Conservation (phyloP, 1,140 invertebrate species). For the Phymorhynchus buccinoides region DNA sequence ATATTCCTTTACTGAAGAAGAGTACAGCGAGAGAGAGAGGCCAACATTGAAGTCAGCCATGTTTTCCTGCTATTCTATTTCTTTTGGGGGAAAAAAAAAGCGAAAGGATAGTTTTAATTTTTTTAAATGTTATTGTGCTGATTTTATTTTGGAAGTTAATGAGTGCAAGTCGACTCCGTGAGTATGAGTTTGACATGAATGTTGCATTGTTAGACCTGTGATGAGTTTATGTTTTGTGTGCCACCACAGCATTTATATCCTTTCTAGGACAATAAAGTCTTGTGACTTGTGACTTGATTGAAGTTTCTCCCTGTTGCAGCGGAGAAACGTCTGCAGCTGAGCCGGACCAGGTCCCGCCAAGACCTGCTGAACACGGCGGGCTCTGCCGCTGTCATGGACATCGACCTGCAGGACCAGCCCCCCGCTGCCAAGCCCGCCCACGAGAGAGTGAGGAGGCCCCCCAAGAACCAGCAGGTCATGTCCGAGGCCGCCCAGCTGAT, state of each 20-base stretch:
- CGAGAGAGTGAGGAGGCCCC: conserved; percentile 7
- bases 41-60: too few relatives aligned
- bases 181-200: neutral
- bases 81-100: too few relatives aligned
- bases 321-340: conserved; percentile 68
- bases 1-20: too few relatives aligned
- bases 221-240: neutral
- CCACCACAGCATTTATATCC: too few relatives aligned
- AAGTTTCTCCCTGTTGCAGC: conserved; percentile 57
- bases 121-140: too few relatives aligned
- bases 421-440: conserved; percentile 13
- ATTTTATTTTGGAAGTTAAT: too few relatives aligned
- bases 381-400: conserved; percentile 54
- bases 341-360: conserved; percentile 65
- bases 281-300: neutral
- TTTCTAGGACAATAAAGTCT: neutral
- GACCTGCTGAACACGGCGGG: conserved; percentile 54
- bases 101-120: too few relatives aligned
- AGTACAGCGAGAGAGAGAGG: too few relatives aligned
- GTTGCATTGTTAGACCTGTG: neutral
- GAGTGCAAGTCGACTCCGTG: too few relatives aligned
- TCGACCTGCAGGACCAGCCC: conserved; percentile 52
- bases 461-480: conserved; percentile 35
- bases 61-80: too few relatives aligned
- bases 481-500: conserved; percentile 59